Evolutionary conservation across 2,113 vertebrate genomes (phyloP), one percentile per base, ranked within the genome.

Genomic region (Daphoenositta chrysoptera): DNA sequence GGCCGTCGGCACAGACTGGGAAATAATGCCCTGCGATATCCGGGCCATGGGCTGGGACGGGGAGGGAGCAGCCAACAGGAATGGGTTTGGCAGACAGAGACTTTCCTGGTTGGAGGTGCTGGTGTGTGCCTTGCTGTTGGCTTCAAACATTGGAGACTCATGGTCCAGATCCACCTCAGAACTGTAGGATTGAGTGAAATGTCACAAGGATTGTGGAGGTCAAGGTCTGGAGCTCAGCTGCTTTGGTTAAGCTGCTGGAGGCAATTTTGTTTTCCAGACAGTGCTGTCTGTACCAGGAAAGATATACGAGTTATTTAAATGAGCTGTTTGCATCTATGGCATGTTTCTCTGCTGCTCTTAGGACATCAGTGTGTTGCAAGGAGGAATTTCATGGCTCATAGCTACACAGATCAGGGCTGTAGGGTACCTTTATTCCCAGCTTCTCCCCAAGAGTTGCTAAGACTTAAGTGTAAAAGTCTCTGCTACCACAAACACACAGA

Each of bases 31-130:
- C 51, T 9, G 30, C 2, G 0, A 23, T 51, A 37, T 9, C 48
- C 0, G 0, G n/a, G 48, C 4, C 4, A 4, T 45, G 17, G 57
- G 47, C 57, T 50, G 44, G 48, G 77, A n/a, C 0, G 1, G 77
- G 50, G 39, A 58, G 35, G 51, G 58, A 61, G 54, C 66, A 80
- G 70, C 61, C 54, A 5, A 2, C 1, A 20, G 78, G 27, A 13
- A 18, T 27, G 45, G 57, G 10, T 68, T 69, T 85, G 57, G 69
- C 71, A 28, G 44, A 26, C 28, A 6, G 28, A 44, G 45, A 58
- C 35, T 63, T 82, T 63, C 57, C 57, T 4, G 8, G 13, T 20
- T 6, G 3, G 50, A 61, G 33, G 3, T 65, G 31, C 64, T 50
- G 13, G 1, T 28, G 27, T 80, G 92, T 68, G 27, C 65, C 13